A percentile compares a stretch with the other conserved stretches of the same genome.
phyloP scores from a whole-genome alignment of 1,140 invertebrate species.

The Berghia stephanieae region DNA sequence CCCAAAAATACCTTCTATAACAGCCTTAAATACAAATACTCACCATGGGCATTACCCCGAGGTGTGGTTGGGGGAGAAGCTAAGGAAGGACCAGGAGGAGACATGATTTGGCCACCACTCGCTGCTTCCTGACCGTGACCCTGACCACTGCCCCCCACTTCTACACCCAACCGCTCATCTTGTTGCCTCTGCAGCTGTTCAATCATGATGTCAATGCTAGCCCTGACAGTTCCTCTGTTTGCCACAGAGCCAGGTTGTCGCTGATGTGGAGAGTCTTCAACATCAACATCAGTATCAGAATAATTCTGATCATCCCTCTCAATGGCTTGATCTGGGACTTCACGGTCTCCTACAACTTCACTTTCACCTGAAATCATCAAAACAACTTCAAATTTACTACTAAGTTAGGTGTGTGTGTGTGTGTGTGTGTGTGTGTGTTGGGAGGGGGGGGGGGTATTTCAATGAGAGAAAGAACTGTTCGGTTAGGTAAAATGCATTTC shows the following conservation, averaged over 20 bases:
- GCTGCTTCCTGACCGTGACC: too few relatives aligned
- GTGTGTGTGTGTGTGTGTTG: too few relatives aligned
- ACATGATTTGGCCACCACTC: conserved; percentile 5
- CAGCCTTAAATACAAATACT: background rate
- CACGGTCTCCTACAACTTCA: conserved; percentile 64
- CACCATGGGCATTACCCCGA: conserved; percentile 19
- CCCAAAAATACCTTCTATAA: too few relatives aligned
- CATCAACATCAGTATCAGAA: conserved; percentile 33
- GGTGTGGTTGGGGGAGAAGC: conserved; percentile 33
- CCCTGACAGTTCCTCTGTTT: conserved; percentile 66
- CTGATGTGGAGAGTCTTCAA: conserved; percentile 17
- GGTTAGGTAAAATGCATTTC: too few relatives aligned
- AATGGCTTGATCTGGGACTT: conserved; percentile 27
- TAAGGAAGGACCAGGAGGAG: conserved; percentile 39
- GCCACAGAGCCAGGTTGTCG: background rate
- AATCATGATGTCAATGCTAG: conserved; percentile 80
- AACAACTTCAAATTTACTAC: too few relatives aligned
- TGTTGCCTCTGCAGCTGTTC: conserved; percentile 73
- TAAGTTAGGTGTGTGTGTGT: too few relatives aligned
- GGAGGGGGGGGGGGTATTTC: too few relatives aligned
- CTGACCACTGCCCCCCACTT: conserved; percentile 23
- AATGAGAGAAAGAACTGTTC: too few relatives aligned
- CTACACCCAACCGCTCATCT: conserved; percentile 52
- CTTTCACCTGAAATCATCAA: conserved; percentile 54
- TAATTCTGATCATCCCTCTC: conserved; percentile 11